Base-by-base conservation (phyloP, 2,113 vertebrate species). In the Calidris pygmaea region DNA sequence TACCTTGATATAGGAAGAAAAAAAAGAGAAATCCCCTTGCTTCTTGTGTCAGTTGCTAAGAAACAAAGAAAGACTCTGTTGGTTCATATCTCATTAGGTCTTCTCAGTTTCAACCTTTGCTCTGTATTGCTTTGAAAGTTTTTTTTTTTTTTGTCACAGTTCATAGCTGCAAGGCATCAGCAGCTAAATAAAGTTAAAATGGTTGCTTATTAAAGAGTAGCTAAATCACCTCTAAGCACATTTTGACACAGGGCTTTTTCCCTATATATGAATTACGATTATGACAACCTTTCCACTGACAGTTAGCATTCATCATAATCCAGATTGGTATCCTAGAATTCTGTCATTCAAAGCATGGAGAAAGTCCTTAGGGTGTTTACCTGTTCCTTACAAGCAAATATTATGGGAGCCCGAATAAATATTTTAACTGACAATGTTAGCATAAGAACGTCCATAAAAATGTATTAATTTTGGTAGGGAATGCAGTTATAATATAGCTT, bases 101-200 rank as follows among this genome's bases (percentile, higher is more conserved):
- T 98, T 96, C 77, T 97, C 93, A 95, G 56, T 95, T 97, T 96
- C 83, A 96, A 75, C 94, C 65, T 96, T 93, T 90, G 75, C 67
- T 98, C 85, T 95, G 97, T 98, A 98, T 98, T 98, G 98, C 98
- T 98, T 98, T 98, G 90, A 98, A 98, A 97, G 83, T 96, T 41
- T 41, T 41, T 50, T 91, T 93, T 94, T 60, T 95, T 90, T 96
- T 96, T 94, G 93, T 97, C 96, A 96, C 91, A 98, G 97, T 98
- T 98, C 87, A 62, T 96, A 97, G 97, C 97, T 98, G 97, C 97
- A 96, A 87, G 60, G 26, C 79, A 88, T 89, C 85, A 92, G 95
- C 94, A 98, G 97, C 94, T 63, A 94, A 95, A 94, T 55, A 95
- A 95, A 93, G 89, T 94, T 97, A 95, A 98, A 98, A 97, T 78